Conservation (phyloP, 2,113 vertebrate species). For the Chaetops frenatus region DNA sequence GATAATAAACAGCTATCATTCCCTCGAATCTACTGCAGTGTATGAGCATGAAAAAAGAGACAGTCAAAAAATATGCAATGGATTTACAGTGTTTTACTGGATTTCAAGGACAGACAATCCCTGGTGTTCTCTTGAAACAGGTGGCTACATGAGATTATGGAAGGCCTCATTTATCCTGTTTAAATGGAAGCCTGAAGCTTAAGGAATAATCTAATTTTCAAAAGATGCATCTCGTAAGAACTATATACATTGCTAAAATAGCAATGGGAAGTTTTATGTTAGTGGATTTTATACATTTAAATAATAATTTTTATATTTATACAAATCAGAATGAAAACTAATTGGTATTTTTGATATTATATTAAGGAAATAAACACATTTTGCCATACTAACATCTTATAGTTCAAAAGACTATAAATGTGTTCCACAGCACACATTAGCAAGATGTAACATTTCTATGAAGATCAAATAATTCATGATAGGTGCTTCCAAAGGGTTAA, state of each 20-base stretch:
- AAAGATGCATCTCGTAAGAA: not conserved
- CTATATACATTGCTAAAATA: not conserved
- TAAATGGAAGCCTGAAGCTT: not conserved
- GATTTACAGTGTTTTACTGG: not conserved
- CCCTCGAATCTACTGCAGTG: not conserved
- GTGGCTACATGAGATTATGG: not conserved
- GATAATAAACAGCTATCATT: not conserved
- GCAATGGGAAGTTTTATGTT: not conserved
- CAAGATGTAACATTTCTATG: not conserved
- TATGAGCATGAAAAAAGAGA: not conserved
- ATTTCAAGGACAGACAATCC: not conserved
- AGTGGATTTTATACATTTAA: not conserved
- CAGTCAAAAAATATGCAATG: not conserved
- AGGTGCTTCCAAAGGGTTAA: not conserved
- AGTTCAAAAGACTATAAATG: not conserved
- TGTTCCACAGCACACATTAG: not conserved
- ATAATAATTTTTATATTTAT: not conserved
- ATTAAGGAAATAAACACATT: not conserved
- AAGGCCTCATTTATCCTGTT: not conserved
- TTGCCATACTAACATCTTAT: not conserved
- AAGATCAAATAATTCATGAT: not conserved
- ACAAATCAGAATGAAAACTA: not conserved
- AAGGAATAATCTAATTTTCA: not conserved
- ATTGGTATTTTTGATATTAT: not conserved
- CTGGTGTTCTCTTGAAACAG: slow-evolving; percentile 5